Conservation (phyloP, 23 tunicate genomes). For the Oikopleura dioica region DNA sequence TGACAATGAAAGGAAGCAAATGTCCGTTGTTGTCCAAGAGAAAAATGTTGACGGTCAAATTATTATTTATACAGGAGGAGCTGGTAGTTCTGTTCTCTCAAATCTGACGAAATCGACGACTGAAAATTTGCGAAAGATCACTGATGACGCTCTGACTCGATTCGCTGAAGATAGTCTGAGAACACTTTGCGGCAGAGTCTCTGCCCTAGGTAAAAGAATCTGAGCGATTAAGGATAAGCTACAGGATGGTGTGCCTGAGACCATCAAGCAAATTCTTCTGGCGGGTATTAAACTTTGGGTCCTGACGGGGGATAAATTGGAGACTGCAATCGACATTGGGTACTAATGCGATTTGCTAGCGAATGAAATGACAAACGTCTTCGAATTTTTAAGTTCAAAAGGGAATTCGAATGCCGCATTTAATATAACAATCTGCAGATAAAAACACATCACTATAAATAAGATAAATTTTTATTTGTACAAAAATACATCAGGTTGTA, state of each 20-base stretch:
- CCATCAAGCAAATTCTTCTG: not conserved
- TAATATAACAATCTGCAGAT: too few species aligned
- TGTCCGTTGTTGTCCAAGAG: conserved; percentile 4
- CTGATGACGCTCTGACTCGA: too few species aligned
- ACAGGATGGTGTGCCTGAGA: conserved; percentile 7
- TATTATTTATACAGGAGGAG: not conserved
- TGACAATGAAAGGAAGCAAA: not conserved
- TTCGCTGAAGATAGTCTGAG: too few species aligned
- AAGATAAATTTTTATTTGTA: too few species aligned
- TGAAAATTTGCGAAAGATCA: too few species aligned
- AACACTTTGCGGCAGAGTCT: too few species aligned
- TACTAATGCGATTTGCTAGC: not conserved
- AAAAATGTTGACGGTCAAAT: not conserved
- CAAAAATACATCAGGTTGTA: too few species aligned
- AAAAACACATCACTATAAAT: too few species aligned
- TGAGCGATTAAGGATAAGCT: too few species aligned
- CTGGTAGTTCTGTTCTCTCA: not conserved
- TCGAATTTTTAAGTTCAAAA: not conserved
- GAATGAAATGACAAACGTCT: not conserved
- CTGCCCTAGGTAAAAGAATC: too few species aligned
- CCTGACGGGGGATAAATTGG: conserved; percentile 11
- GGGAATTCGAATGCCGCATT: too few species aligned
- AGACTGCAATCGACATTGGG: conserved; percentile 12
- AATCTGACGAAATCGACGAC: too few species aligned
- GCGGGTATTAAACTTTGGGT: not conserved